These are phyloP conservation scores for Epicampocera succincta DNA, from an alignment of 2,888 invertebrate genomes.

Conservation along the genomic window DNA sequence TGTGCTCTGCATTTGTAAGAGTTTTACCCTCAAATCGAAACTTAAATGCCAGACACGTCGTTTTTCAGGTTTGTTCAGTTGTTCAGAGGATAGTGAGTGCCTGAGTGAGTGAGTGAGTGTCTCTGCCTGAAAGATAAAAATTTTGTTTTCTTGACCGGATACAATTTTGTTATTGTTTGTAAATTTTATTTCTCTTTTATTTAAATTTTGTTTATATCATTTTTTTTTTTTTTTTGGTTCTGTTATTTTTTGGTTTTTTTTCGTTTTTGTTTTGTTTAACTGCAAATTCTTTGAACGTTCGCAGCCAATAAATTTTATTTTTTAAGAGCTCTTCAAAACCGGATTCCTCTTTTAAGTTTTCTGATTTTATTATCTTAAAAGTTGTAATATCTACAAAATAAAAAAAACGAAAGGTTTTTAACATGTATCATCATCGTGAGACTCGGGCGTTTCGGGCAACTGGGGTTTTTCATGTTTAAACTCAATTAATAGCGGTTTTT, in stretches of 20 bases:
- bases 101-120: background rate
- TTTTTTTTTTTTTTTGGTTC: conserved; percentile 1
- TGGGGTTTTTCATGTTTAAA: conserved; percentile 14
- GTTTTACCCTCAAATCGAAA: background rate
- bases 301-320: conserved; percentile 59
- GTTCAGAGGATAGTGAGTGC: too few relatives aligned
- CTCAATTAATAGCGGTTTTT: conserved; percentile 29
- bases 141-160: conserved; percentile 62
- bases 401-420: conserved; percentile 1
- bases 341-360: conserved; percentile 52
- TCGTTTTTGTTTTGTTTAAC: background rate
- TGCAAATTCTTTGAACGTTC: conserved; percentile 58
- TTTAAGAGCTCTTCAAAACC: conserved; percentile 49
- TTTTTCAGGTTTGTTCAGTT: conserved; percentile 27
- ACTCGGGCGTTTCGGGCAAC: conserved; percentile 8
- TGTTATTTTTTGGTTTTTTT: too few relatives aligned
- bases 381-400: conserved; percentile 26
- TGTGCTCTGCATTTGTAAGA: conserved; percentile 5
- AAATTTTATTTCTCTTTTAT: conserved; percentile 48
- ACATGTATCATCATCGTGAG: conserved; percentile 34
- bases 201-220: conserved; percentile 39
- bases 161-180: conserved; percentile 56
- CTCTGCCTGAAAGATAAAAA: conserved; percentile 11
- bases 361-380: conserved; percentile 29
- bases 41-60: conserved; percentile 49